Percentiles rank a stretch among this genome's conserved stretches.
Evolutionary conservation across 2,888 invertebrate genomes (phyloP).

Genomic region (Actias luna): DNA sequence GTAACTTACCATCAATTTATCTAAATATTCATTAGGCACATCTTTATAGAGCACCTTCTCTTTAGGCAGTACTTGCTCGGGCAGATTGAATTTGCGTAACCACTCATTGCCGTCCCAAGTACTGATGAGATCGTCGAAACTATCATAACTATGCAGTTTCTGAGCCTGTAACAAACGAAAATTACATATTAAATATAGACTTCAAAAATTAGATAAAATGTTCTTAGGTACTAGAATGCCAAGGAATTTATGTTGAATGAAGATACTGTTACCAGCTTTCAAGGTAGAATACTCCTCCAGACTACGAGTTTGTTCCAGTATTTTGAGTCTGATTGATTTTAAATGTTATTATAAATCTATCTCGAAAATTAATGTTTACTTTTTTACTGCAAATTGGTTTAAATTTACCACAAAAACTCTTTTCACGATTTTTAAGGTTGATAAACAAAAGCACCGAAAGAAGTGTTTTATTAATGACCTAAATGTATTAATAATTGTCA

Average conservation of each 20-base stretch:
- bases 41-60: conserved; percentile 49
- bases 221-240: not conserved
- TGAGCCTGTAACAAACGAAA: conserved; percentile 61
- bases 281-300: no score
- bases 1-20: conserved; percentile 55
- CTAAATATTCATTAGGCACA: conserved; percentile 52
- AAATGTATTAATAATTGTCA: no score
- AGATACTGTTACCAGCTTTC: conserved; percentile 40
- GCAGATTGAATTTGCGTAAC: conserved; percentile 55
- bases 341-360: no score
- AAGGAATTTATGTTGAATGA: not conserved
- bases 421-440: no score
- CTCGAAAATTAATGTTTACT: no score
- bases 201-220: conserved; percentile 6
- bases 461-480: no score
- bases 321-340: no score
- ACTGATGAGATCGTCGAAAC: conserved; percentile 48
- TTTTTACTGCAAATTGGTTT: no score
- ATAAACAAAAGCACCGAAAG: no score
- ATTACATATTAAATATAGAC: conserved; percentile 12
- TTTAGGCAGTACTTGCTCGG: conserved; percentile 57
- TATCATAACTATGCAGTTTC: conserved; percentile 50
- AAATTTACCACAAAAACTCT: no score
- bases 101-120: conserved; percentile 55
- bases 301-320: no score